Conservation (phyloP, 1,140 invertebrate genomes). For the Tetragonula clypearis region DNA sequence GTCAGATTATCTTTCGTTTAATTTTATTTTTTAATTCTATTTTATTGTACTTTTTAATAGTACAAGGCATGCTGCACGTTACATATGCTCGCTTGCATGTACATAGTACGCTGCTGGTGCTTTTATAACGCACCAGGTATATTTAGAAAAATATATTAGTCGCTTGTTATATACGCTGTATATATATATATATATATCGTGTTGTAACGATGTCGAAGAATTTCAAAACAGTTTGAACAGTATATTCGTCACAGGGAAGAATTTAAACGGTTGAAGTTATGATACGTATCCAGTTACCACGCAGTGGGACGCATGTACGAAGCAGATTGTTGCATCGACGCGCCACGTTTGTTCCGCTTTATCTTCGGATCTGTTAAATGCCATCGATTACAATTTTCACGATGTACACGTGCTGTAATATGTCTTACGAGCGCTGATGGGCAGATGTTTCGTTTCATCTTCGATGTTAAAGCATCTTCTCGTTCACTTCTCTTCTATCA, state of each 20-base stretch:
- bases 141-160: not conserved
- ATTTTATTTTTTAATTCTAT: not conserved
- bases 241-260: not conserved
- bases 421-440: not conserved
- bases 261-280: too few relatives aligned
- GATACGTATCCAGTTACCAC: not conserved
- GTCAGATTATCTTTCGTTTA: too few relatives aligned
- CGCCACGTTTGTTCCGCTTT: not conserved
- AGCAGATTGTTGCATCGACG: not conserved
- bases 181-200: not conserved
- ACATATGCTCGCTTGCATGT: too few relatives aligned
- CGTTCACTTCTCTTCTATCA: not conserved
- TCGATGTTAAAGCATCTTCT: too few relatives aligned
- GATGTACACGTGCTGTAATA: not conserved
- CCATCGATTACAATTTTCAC: not conserved
- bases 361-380: not conserved
- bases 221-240: not conserved
- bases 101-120: too few relatives aligned
- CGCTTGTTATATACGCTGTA: not conserved
- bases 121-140: too few relatives aligned
- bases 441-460: not conserved
- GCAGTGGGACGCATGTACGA: not conserved
- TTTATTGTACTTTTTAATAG: not conserved
- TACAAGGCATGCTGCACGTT: too few relatives aligned
- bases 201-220: not conserved